Evolutionary conservation across 2,113 vertebrate genomes (phyloP).

Genomic region (Agelaius tricolor): DNA sequence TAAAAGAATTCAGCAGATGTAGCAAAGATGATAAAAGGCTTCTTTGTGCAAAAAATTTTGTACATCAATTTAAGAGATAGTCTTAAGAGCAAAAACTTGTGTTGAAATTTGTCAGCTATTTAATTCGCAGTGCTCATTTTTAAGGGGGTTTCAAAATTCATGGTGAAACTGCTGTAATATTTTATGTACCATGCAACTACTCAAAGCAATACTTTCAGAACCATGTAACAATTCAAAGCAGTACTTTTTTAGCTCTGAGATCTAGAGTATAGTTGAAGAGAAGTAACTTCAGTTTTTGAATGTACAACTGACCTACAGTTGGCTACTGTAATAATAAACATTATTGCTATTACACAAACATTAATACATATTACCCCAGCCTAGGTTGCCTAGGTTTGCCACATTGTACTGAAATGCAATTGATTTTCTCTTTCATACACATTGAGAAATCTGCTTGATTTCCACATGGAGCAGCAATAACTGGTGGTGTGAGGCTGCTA

Average conservation of each 20-base stretch:
- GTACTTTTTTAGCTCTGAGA: background rate
- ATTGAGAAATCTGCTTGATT: background rate
- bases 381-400: background rate
- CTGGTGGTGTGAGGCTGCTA: background rate
- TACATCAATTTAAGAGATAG: background rate
- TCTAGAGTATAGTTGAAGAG: background rate
- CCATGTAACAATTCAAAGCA: background rate
- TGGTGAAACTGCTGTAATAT: background rate
- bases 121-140: background rate
- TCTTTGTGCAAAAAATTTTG: background rate
- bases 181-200: background rate
- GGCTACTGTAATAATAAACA: background rate
- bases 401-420: background rate
- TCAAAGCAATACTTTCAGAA: background rate
- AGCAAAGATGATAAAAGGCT: constrained; percentile 12
- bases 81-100: background rate
- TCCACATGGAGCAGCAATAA: background rate
- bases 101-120: background rate
- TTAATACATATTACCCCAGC: background rate
- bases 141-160: background rate
- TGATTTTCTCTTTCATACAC: background rate
- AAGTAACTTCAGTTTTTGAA: background rate
- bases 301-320: background rate
- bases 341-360: background rate
- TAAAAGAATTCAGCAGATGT: background rate